Conservation (phyloP, 35 echinoderm and acorn worm species). For the Apostichopus parvimensis region DNA sequence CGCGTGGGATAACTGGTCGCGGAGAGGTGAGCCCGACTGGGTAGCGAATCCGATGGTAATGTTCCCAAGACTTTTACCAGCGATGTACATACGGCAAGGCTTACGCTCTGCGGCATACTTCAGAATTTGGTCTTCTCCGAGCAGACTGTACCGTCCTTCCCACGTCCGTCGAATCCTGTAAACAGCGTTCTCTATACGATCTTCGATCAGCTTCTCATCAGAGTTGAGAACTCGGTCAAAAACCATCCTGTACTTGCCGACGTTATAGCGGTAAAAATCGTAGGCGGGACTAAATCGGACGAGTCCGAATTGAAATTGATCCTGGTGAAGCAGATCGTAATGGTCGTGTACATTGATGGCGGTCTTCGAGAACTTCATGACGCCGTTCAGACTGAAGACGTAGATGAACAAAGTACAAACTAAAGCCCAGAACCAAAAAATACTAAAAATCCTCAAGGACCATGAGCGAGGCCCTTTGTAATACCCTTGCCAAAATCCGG, state of each 20-base stretch:
- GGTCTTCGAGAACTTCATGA: conserved; percentile 69
- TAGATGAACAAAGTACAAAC: conserved; percentile 73
- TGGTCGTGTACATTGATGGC: conserved; percentile 46
- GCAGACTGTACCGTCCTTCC: conserved; percentile 81
- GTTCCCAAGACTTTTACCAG: conserved; percentile 66
- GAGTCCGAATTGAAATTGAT: conserved; percentile 69
- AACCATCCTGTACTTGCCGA: conserved; percentile 59
- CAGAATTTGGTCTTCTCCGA: conserved; percentile 72
- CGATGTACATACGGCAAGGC: conserved; percentile 76
- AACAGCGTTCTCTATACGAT: conserved; percentile 61
- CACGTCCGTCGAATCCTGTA: conserved; percentile 59
- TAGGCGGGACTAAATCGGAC: conserved; percentile 78
- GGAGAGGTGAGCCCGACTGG: conserved; percentile 86
- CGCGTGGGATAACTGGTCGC: conserved; percentile 77
- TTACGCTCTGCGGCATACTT: conserved; percentile 56
- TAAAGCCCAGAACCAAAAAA: conserved; percentile 72
- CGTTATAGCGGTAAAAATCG: conserved; percentile 75
- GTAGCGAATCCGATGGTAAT: conserved; percentile 71
- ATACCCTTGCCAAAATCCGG: conserved; percentile 68
- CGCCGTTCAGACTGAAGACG: conserved; percentile 66
- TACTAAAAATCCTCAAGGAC: conserved; percentile 53
- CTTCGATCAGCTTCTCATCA: conserved; percentile 72
- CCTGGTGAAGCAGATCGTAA: conserved; percentile 65
- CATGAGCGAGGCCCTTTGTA: conserved; percentile 62
- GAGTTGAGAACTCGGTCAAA: conserved; percentile 60